phyloP scores from a whole-genome alignment of 2,888 invertebrate species.

The Ischnura elegans region DNA sequence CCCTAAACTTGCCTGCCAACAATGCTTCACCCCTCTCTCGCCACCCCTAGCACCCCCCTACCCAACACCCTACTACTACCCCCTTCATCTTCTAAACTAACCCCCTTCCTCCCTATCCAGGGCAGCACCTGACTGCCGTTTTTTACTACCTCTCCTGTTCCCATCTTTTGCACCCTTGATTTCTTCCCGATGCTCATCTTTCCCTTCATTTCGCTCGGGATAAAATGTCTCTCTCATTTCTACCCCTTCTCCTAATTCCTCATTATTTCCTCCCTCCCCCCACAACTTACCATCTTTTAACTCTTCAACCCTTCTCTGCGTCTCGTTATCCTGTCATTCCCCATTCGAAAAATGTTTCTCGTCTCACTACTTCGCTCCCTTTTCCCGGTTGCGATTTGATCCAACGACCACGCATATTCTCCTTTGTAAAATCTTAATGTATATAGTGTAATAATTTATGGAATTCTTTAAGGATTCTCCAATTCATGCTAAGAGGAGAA shows the following conservation, averaged over 20 bases:
- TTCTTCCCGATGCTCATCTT: neutral
- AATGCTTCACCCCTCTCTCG: neutral
- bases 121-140: conserved; percentile 6
- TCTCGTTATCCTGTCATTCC: neutral
- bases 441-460: too few relatives aligned
- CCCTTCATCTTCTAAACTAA: neutral
- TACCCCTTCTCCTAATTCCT: neutral
- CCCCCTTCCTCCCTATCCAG: neutral
- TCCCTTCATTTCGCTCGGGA: neutral
- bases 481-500: too few relatives aligned
- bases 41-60: neutral
- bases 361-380: neutral
- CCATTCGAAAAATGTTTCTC: neutral
- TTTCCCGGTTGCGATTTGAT: neutral
- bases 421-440: neutral
- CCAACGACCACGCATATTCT: neutral
- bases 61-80: neutral
- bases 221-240: neutral
- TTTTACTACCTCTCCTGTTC: neutral
- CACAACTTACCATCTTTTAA: neutral
- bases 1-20: neutral
- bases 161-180: neutral
- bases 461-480: too few relatives aligned
- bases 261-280: neutral
- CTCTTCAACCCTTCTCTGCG: neutral